These are phyloP conservation scores for Brachyptera risi DNA, from an alignment of 2,888 invertebrate genomes.

Conservation along the genomic window DNA sequence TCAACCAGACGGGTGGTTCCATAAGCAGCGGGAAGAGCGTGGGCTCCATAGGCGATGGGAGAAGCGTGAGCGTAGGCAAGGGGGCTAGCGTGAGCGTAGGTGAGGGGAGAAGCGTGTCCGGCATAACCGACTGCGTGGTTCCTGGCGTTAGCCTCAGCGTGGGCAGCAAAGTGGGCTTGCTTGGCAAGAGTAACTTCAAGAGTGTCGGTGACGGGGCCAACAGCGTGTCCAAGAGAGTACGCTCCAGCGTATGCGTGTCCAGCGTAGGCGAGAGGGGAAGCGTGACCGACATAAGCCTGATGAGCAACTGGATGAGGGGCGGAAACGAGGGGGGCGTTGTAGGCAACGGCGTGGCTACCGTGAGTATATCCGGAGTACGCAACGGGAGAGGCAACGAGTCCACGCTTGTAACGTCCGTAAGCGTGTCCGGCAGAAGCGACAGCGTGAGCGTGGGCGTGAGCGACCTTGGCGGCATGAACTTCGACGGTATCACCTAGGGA, in stretches of 20 bases:
- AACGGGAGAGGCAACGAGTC: neutral
- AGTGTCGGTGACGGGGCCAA: too few species aligned
- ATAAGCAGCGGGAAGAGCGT: constrained; percentile 39
- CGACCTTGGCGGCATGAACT: neutral
- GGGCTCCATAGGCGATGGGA: constrained; percentile 23
- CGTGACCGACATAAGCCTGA: neutral
- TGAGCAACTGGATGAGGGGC: constrained; percentile 18
- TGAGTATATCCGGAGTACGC: constrained; percentile 2
- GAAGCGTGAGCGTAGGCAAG: constrained; percentile 38
- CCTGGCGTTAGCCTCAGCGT: too few species aligned
- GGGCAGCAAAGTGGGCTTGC: too few species aligned
- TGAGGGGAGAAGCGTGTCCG: constrained; percentile 42
- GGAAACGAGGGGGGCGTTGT: constrained; percentile 7
- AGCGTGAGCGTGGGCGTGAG: neutral
- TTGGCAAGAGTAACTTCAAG: too few species aligned
- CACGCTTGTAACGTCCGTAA: neutral
- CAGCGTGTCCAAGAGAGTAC: constrained; percentile 47
- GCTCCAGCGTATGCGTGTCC: constrained; percentile 50
- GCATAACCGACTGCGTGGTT: constrained; percentile 45
- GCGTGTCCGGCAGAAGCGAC: neutral
- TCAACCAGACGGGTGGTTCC: constrained; percentile 38
- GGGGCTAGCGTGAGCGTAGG: constrained; percentile 41
- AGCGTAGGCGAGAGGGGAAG: constrained; percentile 45
- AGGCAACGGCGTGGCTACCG: constrained; percentile 15
- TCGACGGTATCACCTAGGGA: too few species aligned